Conservation (phyloP, 2,888 invertebrate genomes). For the Entomobrya multifasciata region DNA sequence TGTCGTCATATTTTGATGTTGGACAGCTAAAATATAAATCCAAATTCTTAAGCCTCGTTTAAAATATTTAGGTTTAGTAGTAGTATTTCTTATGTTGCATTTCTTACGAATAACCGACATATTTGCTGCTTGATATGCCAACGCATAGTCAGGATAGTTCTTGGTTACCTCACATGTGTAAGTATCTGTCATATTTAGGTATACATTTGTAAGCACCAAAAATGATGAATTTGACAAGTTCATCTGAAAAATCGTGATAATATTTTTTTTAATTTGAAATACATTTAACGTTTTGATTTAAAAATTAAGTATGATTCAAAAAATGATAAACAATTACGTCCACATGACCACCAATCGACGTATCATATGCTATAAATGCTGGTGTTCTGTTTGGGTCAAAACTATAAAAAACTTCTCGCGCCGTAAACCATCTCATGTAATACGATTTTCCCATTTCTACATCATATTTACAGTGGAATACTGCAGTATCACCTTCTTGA, state of each 20-base stretch:
- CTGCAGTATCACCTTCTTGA: slow-evolving; percentile 71
- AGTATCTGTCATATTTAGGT: slow-evolving; percentile 53
- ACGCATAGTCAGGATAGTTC: slow-evolving; percentile 77
- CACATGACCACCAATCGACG: slow-evolving; percentile 75
- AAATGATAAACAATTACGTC: too few relatives aligned
- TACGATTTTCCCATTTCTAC: slow-evolving; percentile 76
- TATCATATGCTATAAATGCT: slow-evolving; percentile 76
- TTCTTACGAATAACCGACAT: too few relatives aligned
- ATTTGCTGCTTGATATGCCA: slow-evolving; percentile 61
- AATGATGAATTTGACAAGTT: not conserved
- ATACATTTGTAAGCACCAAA: too few relatives aligned
- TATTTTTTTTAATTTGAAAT: not conserved
- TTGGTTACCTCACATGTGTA: slow-evolving; percentile 80
- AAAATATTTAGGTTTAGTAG: too few relatives aligned
- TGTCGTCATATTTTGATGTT: too few relatives aligned
- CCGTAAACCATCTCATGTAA: slow-evolving; percentile 80
- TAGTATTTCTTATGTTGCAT: too few relatives aligned
- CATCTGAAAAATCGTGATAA: not conserved
- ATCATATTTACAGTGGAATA: slow-evolving; percentile 75
- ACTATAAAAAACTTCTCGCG: slow-evolving; percentile 78
- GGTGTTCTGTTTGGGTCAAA: slow-evolving; percentile 79
- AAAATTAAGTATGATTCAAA: too few relatives aligned
- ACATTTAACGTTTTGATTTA: not conserved
- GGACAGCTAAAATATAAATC: too few relatives aligned
- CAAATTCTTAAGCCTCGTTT: too few relatives aligned